A percentile compares a stretch with the other conserved stretches of the same genome.
Evolutionary conservation across 2,888 invertebrate species (phyloP).

Genomic region (Baccha elongata): DNA sequence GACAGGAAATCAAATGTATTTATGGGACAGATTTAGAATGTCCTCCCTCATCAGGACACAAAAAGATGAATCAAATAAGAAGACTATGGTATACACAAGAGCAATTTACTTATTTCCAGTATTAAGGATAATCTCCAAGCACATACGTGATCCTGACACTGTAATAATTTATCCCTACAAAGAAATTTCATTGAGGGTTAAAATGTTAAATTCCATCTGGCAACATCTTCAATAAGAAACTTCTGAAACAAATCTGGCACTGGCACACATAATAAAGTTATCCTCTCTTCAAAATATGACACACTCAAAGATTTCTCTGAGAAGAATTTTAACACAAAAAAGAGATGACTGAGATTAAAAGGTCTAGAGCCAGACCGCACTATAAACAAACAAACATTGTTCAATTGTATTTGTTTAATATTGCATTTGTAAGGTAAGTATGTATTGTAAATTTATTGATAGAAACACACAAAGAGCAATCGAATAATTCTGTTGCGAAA

Average conservation of each 20-base stretch:
- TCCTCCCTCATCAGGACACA: constrained; percentile 9
- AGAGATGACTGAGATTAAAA: constrained; percentile 14
- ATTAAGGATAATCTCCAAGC: constrained; percentile 69
- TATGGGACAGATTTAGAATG: constrained; percentile 64
- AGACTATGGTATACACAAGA: constrained; percentile 1
- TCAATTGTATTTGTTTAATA: constrained; percentile 56
- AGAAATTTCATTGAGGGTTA: constrained; percentile 42
- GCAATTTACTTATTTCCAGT: constrained; percentile 62
- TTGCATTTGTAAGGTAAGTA: constrained; percentile 43
- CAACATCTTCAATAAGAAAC: constrained; percentile 37
- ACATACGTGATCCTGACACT: constrained; percentile 69
- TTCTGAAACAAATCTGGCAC: too few relatives aligned
- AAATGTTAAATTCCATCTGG: constrained; percentile 61
- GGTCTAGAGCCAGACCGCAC: constrained; percentile 1
- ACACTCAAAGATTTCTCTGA: constrained; percentile 34
- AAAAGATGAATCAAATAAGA: not conserved
- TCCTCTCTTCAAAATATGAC: constrained; percentile 42
- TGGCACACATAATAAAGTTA: constrained; percentile 52
- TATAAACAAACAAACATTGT: constrained; percentile 61
- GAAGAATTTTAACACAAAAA: constrained; percentile 9
- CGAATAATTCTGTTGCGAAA: constrained; percentile 17
- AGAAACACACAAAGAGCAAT: constrained; percentile 8
- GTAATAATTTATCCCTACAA: constrained; percentile 57
- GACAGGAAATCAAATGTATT: constrained; percentile 62
- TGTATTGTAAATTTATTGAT: constrained; percentile 36